Base-by-base conservation (phyloP, 2,888 invertebrate genomes). In the Galeopsomyia nigrocyanea region DNA sequence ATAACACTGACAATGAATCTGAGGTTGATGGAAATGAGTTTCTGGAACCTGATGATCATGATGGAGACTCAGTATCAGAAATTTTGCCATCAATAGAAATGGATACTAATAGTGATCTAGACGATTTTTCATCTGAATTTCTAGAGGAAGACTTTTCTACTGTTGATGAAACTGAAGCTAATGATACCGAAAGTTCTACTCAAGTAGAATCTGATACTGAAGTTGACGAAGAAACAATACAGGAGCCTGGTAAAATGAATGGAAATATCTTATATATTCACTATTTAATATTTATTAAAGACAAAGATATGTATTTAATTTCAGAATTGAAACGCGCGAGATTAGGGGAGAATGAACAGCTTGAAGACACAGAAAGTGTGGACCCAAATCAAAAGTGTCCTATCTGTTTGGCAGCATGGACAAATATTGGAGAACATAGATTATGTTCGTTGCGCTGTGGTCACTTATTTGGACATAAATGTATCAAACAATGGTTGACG, bases 331-430 rank as follows among this genome's bases (percentile, higher is more conserved):
- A 68, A 61, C 47, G 31, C 19, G 55, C 49, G 3, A 74, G 56
- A 61, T 19, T 65, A 51, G 67, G 64, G 19, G 51, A 39, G 13
- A 7, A 2, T 9, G 49, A 71, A n/a, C 19, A 66, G 51, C 10
- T 13, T 17, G 58, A 68, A 16, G 71, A 16, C 19, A 6, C 19
- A 31, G 72, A 69, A 39, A 62, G 0, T 31, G 62, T 66, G 7
- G 70, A 67, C 53, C 63, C 68, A 19, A 13, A n/a, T 17, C 78
- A 77, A 47, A 82, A 76, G 60, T 98, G 98, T 80, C 91, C 96
- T 0, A 97, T 98, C 76, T 98, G 98, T 82, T 89, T 96, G 76
- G 97, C 97, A 68, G 87, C 90, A 1, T 98, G 96, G 95, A 94
- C 93, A 3, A 95, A 92, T 83, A 91, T 93, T 0, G 97, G 97